Evolutionary conservation across 2,797 vertebrate genomes (phyloP), one percentile per base, ranked within the genome.

Genomic region (Spea hammondii): DNA sequence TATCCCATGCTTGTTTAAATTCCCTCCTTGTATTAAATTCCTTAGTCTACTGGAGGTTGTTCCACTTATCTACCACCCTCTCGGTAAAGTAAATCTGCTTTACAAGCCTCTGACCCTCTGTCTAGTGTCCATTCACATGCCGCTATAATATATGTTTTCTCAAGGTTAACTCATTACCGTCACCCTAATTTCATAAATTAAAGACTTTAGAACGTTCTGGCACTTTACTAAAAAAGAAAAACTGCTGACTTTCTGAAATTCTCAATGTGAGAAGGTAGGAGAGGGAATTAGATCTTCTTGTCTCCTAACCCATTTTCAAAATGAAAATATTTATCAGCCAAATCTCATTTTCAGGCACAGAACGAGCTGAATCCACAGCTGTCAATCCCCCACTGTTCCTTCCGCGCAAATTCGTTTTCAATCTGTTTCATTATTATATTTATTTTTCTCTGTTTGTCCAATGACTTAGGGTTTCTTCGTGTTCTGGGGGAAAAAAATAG

Each of bases 311-410:
- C 67, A 50, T 51, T 69, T 53, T 49, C n/a, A 69, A 69, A 69
- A 51, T 50, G 67, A 69, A 69, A 69, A 69, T 69, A 51, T 51
- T 69, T 69, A 69, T 69, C 67, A 69, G 67, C 67, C 67, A 69
- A 69, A 69, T 69, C 67, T 53, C 67, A 69, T 69, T 53, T 69
- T 69, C 67, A 17, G 32, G 67, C 67, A 9, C 67, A 69, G 67
- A 69, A 69, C 32, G n/a, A 69, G 67, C 67, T 17, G 67, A 8
- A 32, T 69, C 48, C 8, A 32, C 67, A 69, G 67, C 48, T 69
- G 67, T 69, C 67, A 69, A 32, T 53, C 67, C 67, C 67, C 67
- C 67, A 53, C 67, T 69, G 67, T n/a, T 69, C 67, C 67, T 69
- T 69, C 67, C 48, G 49, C 67, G 17, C 49, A 69, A 69, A 69